Percentiles rank a stretch among this genome's conserved stretches.
phyloP scores from a whole-genome alignment of 2,797 vertebrate species.

The Uromys caudimaculatus region DNA sequence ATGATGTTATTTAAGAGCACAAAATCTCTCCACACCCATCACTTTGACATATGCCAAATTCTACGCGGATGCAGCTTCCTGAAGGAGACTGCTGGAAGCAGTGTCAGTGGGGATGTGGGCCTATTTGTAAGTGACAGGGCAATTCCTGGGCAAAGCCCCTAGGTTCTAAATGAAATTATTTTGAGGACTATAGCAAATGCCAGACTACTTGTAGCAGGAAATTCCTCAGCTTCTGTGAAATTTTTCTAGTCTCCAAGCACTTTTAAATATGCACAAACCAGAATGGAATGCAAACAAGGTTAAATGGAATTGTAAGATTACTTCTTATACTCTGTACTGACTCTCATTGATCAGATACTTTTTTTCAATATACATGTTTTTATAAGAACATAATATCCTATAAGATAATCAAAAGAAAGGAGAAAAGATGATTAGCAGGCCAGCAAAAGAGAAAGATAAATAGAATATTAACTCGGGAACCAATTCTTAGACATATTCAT shows the following conservation, averaged over 20 bases:
- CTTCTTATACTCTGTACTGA: not conserved
- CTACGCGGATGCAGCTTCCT: constrained; percentile 35
- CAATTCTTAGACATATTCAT: not conserved
- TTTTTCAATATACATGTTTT: constrained; percentile 21
- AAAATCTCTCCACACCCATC: constrained; percentile 29
- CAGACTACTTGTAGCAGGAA: not conserved
- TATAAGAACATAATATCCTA: constrained; percentile 1
- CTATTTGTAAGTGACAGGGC: constrained; percentile 61
- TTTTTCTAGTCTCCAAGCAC: not conserved
- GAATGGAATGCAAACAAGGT: not conserved
- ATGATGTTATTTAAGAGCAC: constrained; percentile 60
- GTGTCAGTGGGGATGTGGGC: not conserved
- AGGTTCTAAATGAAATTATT: constrained; percentile 70
- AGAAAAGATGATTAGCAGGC: not conserved
- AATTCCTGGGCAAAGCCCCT: constrained; percentile 58
- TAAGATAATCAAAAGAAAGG: not conserved
- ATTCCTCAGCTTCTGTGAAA: constrained; percentile 8
- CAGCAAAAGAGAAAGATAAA: not conserved
- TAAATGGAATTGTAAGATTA: not conserved
- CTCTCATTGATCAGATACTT: not conserved
- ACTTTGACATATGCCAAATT: constrained; percentile 42
- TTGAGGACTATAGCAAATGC: constrained; percentile 64
- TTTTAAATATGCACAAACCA: not conserved
- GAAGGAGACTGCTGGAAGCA: constrained; percentile 44
- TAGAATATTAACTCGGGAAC: not conserved